phyloP scores from a whole-genome alignment of 1,140 invertebrate genomes.

The Diachasma alloeum region DNA sequence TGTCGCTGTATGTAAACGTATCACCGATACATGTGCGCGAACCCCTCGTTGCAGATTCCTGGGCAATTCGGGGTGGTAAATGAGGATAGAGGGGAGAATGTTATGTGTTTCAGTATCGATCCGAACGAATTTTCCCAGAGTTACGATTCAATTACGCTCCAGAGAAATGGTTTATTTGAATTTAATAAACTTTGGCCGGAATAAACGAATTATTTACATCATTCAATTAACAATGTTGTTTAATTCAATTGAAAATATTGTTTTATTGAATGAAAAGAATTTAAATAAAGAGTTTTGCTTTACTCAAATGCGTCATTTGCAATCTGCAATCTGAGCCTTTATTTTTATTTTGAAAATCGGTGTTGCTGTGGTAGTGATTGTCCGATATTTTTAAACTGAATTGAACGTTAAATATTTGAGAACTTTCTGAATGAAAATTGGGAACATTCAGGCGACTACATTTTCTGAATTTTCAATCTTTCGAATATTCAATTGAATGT shows the following conservation, averaged over 20 bases:
- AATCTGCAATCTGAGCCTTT: too few species aligned
- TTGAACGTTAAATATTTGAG: too few species aligned
- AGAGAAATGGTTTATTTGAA: neutral
- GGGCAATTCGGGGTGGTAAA: neutral
- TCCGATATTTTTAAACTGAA: too few species aligned
- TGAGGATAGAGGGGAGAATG: slow-evolving; percentile 19
- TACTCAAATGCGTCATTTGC: too few species aligned
- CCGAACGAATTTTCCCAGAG: neutral
- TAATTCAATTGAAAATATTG: neutral
- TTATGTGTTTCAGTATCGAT: slow-evolving; percentile 17
- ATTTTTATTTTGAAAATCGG: too few species aligned
- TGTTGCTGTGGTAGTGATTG: too few species aligned
- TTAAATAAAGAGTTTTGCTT: neutral
- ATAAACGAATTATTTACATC: too few species aligned
- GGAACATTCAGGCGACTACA: too few species aligned
- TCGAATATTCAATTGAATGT: too few species aligned
- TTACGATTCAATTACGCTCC: slow-evolving; percentile 1
- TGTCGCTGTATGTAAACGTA: neutral
- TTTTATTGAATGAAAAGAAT: neutral
- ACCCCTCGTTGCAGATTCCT: slow-evolving; percentile 20
- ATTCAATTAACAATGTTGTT: neutral
- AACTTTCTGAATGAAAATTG: too few species aligned
- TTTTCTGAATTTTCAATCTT: too few species aligned
- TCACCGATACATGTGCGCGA: neutral
- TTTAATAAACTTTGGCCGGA: too few species aligned